phyloP scores from a whole-genome alignment of 2,888 invertebrate genomes.

The Lasioglossum marginatum region DNA sequence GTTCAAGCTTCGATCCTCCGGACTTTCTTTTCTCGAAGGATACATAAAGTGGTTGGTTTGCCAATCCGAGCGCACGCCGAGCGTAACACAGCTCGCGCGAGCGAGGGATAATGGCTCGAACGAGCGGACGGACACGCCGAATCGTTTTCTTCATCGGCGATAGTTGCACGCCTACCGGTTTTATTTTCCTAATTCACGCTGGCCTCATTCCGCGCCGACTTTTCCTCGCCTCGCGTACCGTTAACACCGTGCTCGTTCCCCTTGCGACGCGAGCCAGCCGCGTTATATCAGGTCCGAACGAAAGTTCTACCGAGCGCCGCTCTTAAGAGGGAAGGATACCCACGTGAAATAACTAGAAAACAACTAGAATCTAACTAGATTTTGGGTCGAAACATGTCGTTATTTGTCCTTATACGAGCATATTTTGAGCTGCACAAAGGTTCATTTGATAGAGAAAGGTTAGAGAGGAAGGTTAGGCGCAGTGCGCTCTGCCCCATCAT shows the following conservation, averaged over 20 bases:
- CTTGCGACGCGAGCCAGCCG: slow-evolving; percentile 13
- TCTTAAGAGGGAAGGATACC: background rate
- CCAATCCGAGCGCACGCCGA: slow-evolving; percentile 36
- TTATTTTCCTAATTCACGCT: slow-evolving; percentile 58
- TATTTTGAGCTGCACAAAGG: no score
- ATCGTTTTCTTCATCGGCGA: slow-evolving; percentile 23
- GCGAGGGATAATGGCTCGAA: slow-evolving; percentile 45
- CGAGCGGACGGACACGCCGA: slow-evolving; percentile 9
- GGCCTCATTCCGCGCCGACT: slow-evolving; percentile 45
- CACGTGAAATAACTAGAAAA: no score
- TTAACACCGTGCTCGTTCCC: slow-evolving; percentile 43
- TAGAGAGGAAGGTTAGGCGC: no score
- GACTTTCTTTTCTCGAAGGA: slow-evolving; percentile 42
- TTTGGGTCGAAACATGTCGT: no score
- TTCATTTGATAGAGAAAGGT: no score
- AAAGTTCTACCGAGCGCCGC: slow-evolving; percentile 34
- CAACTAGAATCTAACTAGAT: no score
- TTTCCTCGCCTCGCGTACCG: slow-evolving; percentile 45
- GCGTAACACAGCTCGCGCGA: slow-evolving; percentile 47
- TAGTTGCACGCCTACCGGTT: slow-evolving; percentile 41
- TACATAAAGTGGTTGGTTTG: slow-evolving; percentile 20
- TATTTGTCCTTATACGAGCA: no score
- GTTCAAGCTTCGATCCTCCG: slow-evolving; percentile 11
- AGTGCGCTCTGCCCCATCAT: no score
- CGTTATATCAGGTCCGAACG: slow-evolving; percentile 29